Conservation (phyloP, 1,140 invertebrate species). For the Drosophila sulfurigaster region DNA sequence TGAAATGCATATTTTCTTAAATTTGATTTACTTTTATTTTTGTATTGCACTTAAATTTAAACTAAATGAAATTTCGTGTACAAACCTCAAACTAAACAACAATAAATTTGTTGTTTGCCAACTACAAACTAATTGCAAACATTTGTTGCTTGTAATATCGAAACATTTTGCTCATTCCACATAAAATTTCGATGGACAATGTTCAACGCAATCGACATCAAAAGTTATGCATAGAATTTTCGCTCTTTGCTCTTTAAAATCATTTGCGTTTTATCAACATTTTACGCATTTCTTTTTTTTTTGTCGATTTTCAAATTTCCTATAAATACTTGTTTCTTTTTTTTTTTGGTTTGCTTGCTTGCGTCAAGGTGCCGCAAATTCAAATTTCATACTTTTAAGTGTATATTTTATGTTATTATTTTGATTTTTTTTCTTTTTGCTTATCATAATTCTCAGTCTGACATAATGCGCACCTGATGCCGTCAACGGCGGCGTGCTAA, state of each 20-base stretch:
- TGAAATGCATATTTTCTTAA: too few species aligned
- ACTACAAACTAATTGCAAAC: too few species aligned
- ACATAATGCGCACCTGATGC: conserved; percentile 80
- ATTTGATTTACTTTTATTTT: too few species aligned
- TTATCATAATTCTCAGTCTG: conserved; percentile 74
- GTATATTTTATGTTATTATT: conserved; percentile 55
- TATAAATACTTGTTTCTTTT: conserved; percentile 31
- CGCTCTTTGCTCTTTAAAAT: background rate
- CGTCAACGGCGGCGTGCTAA: conserved; percentile 47
- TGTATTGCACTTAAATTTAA: too few species aligned
- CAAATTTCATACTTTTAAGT: conserved; percentile 54
- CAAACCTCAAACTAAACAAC: too few species aligned
- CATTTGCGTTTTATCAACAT: background rate
- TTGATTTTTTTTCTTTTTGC: conserved; percentile 43
- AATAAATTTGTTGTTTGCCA: too few species aligned
- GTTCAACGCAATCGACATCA: background rate
- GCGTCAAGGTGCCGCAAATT: conserved; percentile 30
- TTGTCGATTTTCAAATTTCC: conserved; percentile 7
- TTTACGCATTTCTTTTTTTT: background rate
- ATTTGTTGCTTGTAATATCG: too few species aligned
- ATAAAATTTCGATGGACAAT: background rate
- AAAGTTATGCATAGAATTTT: background rate
- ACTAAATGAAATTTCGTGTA: too few species aligned
- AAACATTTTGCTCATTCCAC: too few species aligned
- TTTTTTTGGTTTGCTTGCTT: background rate